Evolutionary conservation across 2,888 invertebrate species (phyloP).

Genomic region (Standfussiana lucernea): DNA sequence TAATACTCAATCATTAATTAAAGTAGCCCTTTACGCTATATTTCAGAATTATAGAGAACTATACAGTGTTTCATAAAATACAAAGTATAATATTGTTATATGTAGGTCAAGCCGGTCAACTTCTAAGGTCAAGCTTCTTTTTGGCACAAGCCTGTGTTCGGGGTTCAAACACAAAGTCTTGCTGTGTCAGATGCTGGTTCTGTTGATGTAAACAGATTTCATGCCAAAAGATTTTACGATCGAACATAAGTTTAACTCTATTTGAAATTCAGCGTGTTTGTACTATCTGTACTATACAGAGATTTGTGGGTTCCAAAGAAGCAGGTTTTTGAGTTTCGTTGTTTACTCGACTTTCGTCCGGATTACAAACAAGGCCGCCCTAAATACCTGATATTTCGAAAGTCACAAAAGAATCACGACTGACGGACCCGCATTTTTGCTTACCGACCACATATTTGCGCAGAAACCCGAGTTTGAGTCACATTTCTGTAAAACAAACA

Average conservation of each 20-base stretch:
- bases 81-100: constrained; percentile 10
- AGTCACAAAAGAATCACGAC: constrained; percentile 56
- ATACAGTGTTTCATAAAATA: background rate
- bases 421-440: constrained; percentile 52
- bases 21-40: constrained; percentile 15
- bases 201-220: constrained; percentile 49
- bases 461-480: constrained; percentile 56
- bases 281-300: background rate
- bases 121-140: constrained; percentile 16
- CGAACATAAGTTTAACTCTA: constrained; percentile 6
- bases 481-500: constrained; percentile 63
- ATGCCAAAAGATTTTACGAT: constrained; percentile 46
- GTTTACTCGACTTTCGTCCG: constrained; percentile 31
- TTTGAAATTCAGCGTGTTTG: constrained; percentile 22
- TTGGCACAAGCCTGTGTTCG: constrained; percentile 43
- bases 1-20: constrained; percentile 40
- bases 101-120: background rate
- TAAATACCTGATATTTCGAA: constrained; percentile 55
- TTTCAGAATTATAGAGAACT: constrained; percentile 29
- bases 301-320: constrained; percentile 29
- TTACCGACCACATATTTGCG: constrained; percentile 57
- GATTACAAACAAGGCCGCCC: constrained; percentile 27
- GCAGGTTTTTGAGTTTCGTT: constrained; percentile 7
- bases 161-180: constrained; percentile 8
- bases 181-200: constrained; percentile 17